Base-by-base conservation (phyloP, 30 jellyfish, hydroid and myxozoan species). In the Mastigias papua region DNA sequence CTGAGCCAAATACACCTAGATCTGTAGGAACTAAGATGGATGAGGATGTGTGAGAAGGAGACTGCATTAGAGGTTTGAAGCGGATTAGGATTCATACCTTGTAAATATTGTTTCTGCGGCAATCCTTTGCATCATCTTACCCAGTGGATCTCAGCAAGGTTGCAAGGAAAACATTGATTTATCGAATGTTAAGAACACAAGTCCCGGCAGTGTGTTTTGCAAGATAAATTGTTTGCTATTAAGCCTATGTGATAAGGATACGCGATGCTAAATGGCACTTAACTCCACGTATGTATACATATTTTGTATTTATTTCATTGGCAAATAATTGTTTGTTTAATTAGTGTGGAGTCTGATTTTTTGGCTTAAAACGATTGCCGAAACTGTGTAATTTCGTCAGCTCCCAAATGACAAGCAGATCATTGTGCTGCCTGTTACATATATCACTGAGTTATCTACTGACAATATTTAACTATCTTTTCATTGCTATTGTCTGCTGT, bases 71-170 rank as follows among this genome's bases (percentile, higher is more conserved):
- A 51, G 67, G 74, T 10, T 72, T 72, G 37, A 42, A 77, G 57
- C 57, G 58, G 88, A 49, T 35, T 77, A 28, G 34, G 42, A 19
- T 20, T 54, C 57, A 17, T 51, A 69, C 92, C 86, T 69, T 25
- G 92, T 50, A 83, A 83, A 83, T 71, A 83, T 71, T 80, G 9
- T 80, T 15, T 78, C 37, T 64, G 81, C 86, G 92, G 92, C 85
- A 69, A 67, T 50, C 86, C 27, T 83, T 83, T 75, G 76, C 69
- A 34, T 31, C 78, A 62, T 58, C 83, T 13, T 16, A 67, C 22
- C 78, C 80, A 83, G 82, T 83, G 33, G 70, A 83, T 28, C 80
- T 83, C 60, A 54, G 70, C 27, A 70, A 6, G 78, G 31, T 31
- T 70, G 73, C 66, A 69, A 69, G 92, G 54, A 83, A 33, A 83